phyloP scores from a whole-genome alignment of 2,888 invertebrate genomes.

The Ophion obscuratus region DNA sequence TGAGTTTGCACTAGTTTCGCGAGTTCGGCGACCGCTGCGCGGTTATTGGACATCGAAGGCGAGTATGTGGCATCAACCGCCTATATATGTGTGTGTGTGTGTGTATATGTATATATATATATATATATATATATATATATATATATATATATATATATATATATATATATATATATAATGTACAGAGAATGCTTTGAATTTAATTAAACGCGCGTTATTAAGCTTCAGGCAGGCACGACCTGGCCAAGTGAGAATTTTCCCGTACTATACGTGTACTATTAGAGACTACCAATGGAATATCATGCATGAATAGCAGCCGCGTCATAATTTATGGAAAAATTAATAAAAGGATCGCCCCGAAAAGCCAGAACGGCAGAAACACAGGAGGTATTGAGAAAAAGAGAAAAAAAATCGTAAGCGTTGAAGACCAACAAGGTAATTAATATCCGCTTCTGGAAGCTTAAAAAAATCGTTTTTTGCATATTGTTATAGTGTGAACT shows the following conservation, averaged over 20 bases:
- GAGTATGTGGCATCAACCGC: slow-evolving; percentile 45
- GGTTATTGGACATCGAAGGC: slow-evolving; percentile 77
- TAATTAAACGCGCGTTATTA: slow-evolving; percentile 72
- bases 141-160: neutral
- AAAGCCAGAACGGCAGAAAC: no score
- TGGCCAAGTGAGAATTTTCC: slow-evolving; percentile 29
- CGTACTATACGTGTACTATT: neutral
- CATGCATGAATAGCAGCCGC: neutral
- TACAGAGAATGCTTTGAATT: slow-evolving; percentile 69
- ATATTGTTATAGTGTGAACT: no score
- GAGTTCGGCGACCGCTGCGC: slow-evolving; percentile 68
- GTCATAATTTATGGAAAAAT: no score
- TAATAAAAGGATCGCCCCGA: no score
- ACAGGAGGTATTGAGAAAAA: no score
- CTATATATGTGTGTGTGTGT: neutral
- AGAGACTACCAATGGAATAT: neutral
- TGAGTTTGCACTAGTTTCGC: slow-evolving; percentile 76
- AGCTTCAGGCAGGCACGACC: slow-evolving; percentile 36
- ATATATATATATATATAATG: neutral
- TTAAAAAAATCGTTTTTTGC: no score
- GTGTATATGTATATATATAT: neutral
- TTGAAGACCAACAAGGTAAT: no score
- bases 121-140: neutral
- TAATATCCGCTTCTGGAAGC: no score
- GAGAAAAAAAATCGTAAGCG: no score